Conservation (phyloP, 2,797 vertebrate genomes). For the Rhinophrynus dorsalis region DNA sequence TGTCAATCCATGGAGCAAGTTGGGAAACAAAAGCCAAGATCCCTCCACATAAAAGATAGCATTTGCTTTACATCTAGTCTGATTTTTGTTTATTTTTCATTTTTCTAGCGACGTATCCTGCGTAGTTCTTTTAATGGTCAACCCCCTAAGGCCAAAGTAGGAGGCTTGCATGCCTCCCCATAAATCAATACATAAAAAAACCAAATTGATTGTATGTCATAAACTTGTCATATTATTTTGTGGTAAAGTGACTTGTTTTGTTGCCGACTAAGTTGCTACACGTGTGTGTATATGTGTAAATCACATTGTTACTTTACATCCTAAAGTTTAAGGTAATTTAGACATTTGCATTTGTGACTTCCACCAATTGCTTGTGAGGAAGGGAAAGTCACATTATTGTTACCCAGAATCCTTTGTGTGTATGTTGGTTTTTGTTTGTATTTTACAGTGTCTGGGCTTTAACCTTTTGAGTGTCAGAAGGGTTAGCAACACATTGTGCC, state of each 20-base stretch:
- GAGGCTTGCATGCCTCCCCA: background rate
- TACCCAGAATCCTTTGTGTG: background rate
- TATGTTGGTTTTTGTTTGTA: too few relatives aligned
- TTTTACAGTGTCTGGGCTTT: too few relatives aligned
- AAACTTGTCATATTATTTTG: background rate
- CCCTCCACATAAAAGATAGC: slow-evolving; percentile 69
- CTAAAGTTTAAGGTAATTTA: too few relatives aligned
- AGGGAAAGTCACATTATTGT: background rate
- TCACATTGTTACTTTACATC: too few relatives aligned
- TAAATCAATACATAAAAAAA: background rate
- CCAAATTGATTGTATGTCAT: too few relatives aligned
- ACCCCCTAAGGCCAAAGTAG: slow-evolving; percentile 52
- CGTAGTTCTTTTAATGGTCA: slow-evolving; percentile 57
- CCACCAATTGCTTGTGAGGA: background rate
- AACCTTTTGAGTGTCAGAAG: too few relatives aligned
- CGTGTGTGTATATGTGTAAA: too few relatives aligned
- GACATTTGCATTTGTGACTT: too few relatives aligned
- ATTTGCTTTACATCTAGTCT: slow-evolving; percentile 76
- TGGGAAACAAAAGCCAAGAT: slow-evolving; percentile 57
- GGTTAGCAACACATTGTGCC: too few relatives aligned
- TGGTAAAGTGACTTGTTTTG: background rate
- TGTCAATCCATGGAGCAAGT: slow-evolving; percentile 58
- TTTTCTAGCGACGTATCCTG: slow-evolving; percentile 61
- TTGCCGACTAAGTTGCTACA: background rate
- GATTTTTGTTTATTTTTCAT: too few relatives aligned